Evolutionary conservation across 2,888 invertebrate genomes (phyloP).

Genomic region (Philonicus albiceps): DNA sequence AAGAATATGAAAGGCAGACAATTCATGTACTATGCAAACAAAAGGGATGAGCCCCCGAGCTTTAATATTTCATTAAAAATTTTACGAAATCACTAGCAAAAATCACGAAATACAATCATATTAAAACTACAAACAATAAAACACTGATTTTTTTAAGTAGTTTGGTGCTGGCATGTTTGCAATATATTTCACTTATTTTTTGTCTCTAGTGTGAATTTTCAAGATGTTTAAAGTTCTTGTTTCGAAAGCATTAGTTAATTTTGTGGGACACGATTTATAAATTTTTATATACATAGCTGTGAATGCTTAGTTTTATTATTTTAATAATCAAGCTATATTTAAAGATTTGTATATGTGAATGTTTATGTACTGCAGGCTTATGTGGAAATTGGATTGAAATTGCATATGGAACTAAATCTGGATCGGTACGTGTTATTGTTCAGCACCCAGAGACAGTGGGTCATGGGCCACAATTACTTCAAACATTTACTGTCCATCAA

Average conservation of each 20-base stretch:
- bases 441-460: constrained; percentile 99
- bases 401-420: constrained; percentile 96
- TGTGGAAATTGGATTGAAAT: constrained; percentile 99
- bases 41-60: neutral
- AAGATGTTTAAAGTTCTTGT: neutral
- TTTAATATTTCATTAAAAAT: neutral
- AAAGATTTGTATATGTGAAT: neutral
- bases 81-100: neutral
- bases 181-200: constrained; percentile 38
- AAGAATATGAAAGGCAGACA: neutral
- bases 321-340: neutral
- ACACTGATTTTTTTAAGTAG: constrained; percentile 44
- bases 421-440: constrained; percentile 95
- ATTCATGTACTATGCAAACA: neutral
- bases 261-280: neutral
- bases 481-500: constrained; percentile 97
- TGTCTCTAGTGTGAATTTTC: constrained; percentile 37
- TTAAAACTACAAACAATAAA: neutral
- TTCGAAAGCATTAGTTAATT: neutral
- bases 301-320: neutral
- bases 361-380: constrained; percentile 69
- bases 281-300: constrained; percentile 34
- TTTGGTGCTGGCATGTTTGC: constrained; percentile 52
- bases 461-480: constrained; percentile 97
- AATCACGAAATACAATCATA: neutral